Percentiles rank a stretch among this genome's conserved stretches.
These are phyloP conservation scores for Dasyprocta punctata DNA, from an alignment of 2,113 vertebrate genomes.

Conservation along the genomic window DNA sequence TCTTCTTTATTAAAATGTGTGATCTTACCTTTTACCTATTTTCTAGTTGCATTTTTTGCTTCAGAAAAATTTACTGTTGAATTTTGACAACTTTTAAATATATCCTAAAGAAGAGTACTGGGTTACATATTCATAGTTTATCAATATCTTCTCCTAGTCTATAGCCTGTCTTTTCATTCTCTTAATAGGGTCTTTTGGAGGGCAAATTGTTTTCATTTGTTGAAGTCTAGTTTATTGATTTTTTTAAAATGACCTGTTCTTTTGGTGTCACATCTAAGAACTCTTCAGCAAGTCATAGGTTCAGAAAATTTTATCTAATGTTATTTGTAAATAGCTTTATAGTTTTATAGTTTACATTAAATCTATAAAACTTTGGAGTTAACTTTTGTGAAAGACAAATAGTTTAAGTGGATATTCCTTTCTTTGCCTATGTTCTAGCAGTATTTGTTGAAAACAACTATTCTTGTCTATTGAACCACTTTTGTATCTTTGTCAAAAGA, in stretches of 20 bases:
- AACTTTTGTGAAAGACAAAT: not conserved
- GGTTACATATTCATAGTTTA: not conserved
- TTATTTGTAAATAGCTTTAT: not conserved
- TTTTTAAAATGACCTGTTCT: not conserved
- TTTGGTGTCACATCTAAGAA: not conserved
- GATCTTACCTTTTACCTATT: not conserved
- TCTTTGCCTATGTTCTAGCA: not conserved
- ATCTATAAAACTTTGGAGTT: not conserved
- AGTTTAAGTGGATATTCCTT: not conserved
- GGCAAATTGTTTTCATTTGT: not conserved
- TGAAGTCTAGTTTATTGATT: not conserved
- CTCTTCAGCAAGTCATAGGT: not conserved
- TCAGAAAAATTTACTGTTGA: not conserved
- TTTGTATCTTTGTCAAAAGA: not conserved
- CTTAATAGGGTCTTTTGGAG: not conserved
- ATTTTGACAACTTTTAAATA: not conserved
- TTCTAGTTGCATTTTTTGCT: not conserved
- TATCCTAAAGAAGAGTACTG: not conserved
- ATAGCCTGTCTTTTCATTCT: not conserved
- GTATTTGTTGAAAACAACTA: not conserved
- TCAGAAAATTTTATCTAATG: not conserved
- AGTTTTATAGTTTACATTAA: not conserved
- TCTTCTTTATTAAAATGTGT: not conserved
- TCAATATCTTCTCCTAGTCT: not conserved
- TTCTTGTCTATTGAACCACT: not conserved